Percentiles rank a stretch among this genome's conserved stretches.
phyloP scores from a whole-genome alignment of 2,888 invertebrate genomes.

The Monochamus alternatus region DNA sequence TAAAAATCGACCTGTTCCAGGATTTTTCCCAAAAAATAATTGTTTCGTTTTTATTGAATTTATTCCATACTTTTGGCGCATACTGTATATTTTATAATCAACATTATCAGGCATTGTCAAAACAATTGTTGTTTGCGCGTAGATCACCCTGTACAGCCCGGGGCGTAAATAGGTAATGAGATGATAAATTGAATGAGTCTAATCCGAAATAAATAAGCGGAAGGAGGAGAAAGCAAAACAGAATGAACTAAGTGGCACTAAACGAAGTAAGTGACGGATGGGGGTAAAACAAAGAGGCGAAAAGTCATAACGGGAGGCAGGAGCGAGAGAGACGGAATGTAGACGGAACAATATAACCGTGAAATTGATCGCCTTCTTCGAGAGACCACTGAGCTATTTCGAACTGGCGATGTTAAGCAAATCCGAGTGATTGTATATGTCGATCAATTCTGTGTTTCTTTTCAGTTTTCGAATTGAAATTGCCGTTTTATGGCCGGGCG shows the following conservation, averaged over 20 bases:
- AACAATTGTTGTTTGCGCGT: neutral
- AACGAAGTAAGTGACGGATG: slow-evolving; percentile 70
- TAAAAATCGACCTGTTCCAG: too few species aligned
- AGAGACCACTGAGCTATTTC: slow-evolving; percentile 64
- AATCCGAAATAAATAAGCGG: slow-evolving; percentile 71
- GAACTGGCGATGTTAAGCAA: slow-evolving; percentile 67
- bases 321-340: slow-evolving; percentile 49
- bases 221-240: slow-evolving; percentile 68
- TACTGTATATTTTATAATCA: too few species aligned
- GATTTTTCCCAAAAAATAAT: too few species aligned
- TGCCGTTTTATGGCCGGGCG: slow-evolving; percentile 45
- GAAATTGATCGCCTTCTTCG: slow-evolving; percentile 69
- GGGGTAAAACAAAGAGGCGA: slow-evolving; percentile 58
- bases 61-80: too few species aligned
- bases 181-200: slow-evolving; percentile 71
- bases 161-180: slow-evolving; percentile 67
- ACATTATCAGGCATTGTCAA: too few species aligned
- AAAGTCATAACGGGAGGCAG: slow-evolving; percentile 45
- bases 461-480: slow-evolving; percentile 50
- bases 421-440: slow-evolving; percentile 64
- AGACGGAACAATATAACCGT: slow-evolving; percentile 70
- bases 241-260: slow-evolving; percentile 69
- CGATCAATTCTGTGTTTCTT: slow-evolving; percentile 61
- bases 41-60: too few species aligned
- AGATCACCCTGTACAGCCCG: slow-evolving; percentile 30